These are phyloP conservation scores for Leptinotarsa rubiginosa DNA, from an alignment of 2,888 invertebrate species.

Conservation along the genomic window DNA sequence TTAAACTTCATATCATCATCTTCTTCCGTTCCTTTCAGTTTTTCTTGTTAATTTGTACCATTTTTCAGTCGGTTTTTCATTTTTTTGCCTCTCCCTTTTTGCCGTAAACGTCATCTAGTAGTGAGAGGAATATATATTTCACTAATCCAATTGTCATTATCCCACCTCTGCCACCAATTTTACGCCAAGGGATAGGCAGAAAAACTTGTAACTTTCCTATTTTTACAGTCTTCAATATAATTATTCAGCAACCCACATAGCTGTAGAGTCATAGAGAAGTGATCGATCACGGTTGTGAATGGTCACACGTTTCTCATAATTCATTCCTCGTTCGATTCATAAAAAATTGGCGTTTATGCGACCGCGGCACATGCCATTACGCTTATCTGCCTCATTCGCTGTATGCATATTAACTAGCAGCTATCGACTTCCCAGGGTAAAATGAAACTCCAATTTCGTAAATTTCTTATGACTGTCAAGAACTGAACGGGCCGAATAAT, in stretches of 20 bases:
- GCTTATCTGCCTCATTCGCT: slow-evolving; percentile 28
- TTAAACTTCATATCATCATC: too few species aligned
- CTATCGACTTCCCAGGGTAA: slow-evolving; percentile 27
- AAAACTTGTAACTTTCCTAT: too few species aligned
- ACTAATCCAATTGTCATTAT: too few species aligned
- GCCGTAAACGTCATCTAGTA: too few species aligned
- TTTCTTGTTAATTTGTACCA: too few species aligned
- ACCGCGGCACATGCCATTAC: slow-evolving; percentile 27
- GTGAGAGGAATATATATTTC: too few species aligned
- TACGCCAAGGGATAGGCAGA: too few species aligned
- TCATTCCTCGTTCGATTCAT: slow-evolving; percentile 1
- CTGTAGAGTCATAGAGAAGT: not conserved
- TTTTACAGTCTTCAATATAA: not conserved
- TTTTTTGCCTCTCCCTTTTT: too few species aligned
- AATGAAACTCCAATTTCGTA: slow-evolving; percentile 34
- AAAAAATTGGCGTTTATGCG: slow-evolving; percentile 17
- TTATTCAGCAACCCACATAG: not conserved
- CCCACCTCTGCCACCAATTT: too few species aligned
- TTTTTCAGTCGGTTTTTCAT: too few species aligned
- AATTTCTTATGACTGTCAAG: slow-evolving; percentile 36
- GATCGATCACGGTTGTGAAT: not conserved
- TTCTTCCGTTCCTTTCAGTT: too few species aligned
- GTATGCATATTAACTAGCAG: slow-evolving; percentile 32
- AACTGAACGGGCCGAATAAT: slow-evolving; percentile 29
- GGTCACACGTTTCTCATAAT: not conserved